Evolutionary conservation across 2,113 vertebrate genomes (phyloP).

Genomic region (Bucco capensis): DNA sequence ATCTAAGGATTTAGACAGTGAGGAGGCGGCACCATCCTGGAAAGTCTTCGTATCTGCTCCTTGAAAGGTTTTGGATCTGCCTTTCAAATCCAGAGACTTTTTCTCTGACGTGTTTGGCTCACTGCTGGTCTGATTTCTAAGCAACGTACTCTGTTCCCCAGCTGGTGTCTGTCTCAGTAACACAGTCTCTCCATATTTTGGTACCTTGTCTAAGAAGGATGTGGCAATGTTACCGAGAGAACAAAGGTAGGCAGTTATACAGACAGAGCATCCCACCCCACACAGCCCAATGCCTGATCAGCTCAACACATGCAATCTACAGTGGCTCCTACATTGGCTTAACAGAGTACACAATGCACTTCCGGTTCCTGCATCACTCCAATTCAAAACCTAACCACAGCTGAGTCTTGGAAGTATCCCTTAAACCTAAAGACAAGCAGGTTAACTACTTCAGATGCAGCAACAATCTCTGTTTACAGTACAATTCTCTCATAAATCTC

Average conservation of each 20-base stretch:
- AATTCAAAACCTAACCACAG: background rate
- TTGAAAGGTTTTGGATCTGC: slow-evolving; percentile 1
- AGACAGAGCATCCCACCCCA: background rate
- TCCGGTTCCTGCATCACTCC: background rate
- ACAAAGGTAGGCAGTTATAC: background rate
- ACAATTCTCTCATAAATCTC: background rate
- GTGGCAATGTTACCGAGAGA: slow-evolving; percentile 33
- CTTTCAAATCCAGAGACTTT: slow-evolving; percentile 4
- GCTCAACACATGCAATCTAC: background rate
- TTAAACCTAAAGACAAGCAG: background rate
- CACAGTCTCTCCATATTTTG: slow-evolving; percentile 38
- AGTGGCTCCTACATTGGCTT: background rate
- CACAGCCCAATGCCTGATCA: background rate
- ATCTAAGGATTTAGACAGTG: slow-evolving; percentile 32
- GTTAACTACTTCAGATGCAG: background rate
- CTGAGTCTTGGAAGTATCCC: accelerated
- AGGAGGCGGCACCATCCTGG: background rate
- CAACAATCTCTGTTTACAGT: background rate
- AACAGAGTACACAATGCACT: background rate
- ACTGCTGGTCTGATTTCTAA: background rate
- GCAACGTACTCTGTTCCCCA: slow-evolving; percentile 16
- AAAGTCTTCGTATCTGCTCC: background rate
- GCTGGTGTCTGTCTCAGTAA: slow-evolving; percentile 30
- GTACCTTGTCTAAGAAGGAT: slow-evolving; percentile 27
- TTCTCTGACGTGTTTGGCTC: slow-evolving; percentile 3